Evolutionary conservation across 1,140 invertebrate genomes (phyloP), one percentile per base, ranked within the genome.

Genomic region (Diplogasteroides magnus): DNA sequence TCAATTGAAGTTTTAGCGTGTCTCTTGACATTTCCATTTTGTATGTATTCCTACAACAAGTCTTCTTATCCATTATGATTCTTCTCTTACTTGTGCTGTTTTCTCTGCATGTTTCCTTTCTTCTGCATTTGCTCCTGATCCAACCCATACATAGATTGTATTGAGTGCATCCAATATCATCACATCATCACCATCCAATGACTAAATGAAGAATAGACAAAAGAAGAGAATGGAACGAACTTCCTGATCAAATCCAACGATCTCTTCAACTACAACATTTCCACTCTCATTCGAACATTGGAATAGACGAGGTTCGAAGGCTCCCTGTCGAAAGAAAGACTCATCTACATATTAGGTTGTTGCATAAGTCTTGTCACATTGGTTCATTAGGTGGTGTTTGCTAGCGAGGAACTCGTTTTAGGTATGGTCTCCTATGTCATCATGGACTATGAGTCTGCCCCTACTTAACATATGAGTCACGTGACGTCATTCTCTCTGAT

Each of bases 161-260:
- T 88, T 88, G 26, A 89, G 88, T 27, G 88, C 86, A 83, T 94
- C 92, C 72, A 94, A 83, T 76, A 94, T 91, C 85, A 93, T 94
- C 76, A 90, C 91, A 81, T 94, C 92, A 1, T 91, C 91, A 68
- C 88, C 87, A 73, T 89, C 89, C 29, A 92, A 84, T 82, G 91
- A 90, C 88, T 90, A 76, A 32, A 73, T 68, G 19, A n/a, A 0
- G 19, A 74, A 19, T 74, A 68, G 13, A 74, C 31, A 15, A 37
- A 11, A 58, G 25, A 2, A n/a, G 72, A n/a, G 23, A 31, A 14
- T 6, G 19, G 37, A 19, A 48, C 37, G 37, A 23, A 77, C 77
- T 56, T 82, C 74, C 66, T 82, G 80, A 64, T 85, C 84, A 78
- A 87, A 90, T 19, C 88, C 83, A 15, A 85, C 81, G 25, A 91